Evolutionary conservation across 2,797 vertebrate species (phyloP), one percentile per base, ranked within the genome.

Genomic region (Malurus leucopterus): DNA sequence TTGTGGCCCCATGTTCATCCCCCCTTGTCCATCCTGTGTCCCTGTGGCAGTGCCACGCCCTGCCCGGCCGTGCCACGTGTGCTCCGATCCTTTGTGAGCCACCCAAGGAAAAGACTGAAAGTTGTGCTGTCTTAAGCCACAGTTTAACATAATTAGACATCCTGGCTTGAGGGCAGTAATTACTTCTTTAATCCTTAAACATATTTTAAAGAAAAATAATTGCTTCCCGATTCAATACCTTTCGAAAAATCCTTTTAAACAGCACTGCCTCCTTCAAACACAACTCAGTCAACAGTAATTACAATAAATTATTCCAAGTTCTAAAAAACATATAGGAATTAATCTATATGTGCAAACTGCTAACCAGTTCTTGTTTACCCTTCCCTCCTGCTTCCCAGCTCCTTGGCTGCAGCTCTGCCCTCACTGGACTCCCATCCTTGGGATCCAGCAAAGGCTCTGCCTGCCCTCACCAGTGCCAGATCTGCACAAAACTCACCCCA

Each of bases 151-250:
- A 95, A 95, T 95, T 93, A 92, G 91, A 95, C 92, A 95, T 95
- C 94, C 94, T 92, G 93, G 86, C 91, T 91, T 59, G 91, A 90
- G 93, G 91, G 95, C 90, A 92, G 90, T 95, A 94, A 95, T 95
- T 95, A 94, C 94, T 94, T 94, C 91, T 89, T 92, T 95, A 95
- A 94, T 95, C 94, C 94, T 94, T 94, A 95, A 94, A 92, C 89
- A 91, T 94, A 91, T 91, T 89, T 54, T 9, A 8, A 46, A 82
- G 93, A 88, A 89, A 81, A 89, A 92, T 85, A 95, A 94, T 94
- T 94, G 92, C 92, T 53, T 94, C 89, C 88, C 85, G 69, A 91
- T 94, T 94, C 94, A 87, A 84, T 93, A 92, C 89, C 73, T 94
- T 95, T 95, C 89, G 91, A 93, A 95, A 94, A 94, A 93, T 73